These are phyloP conservation scores for Drymodes brunneopygia DNA, from an alignment of 2,113 vertebrate species.

Conservation along the genomic window DNA sequence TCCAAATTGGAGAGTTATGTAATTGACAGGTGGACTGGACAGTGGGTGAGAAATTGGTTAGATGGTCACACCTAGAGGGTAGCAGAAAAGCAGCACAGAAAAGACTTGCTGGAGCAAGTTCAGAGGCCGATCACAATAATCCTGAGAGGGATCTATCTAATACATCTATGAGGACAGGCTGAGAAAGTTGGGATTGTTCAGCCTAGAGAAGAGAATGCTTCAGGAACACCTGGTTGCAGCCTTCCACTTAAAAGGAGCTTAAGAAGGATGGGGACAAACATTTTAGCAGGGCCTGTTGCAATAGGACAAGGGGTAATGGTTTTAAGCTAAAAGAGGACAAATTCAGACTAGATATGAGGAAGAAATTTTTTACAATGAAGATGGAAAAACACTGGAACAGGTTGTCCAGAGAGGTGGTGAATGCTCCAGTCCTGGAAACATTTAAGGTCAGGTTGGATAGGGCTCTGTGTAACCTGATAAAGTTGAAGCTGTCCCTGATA, in stretches of 20 bases:
- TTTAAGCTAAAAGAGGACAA: not conserved
- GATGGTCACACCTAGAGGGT: not conserved
- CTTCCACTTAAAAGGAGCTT: not conserved
- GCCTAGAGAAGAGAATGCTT: not conserved
- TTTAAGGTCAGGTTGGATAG: not conserved
- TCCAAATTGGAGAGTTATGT: not conserved
- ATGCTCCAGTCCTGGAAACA: not conserved
- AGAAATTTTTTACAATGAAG: not conserved
- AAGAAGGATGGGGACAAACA: not conserved
- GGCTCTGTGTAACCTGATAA: not conserved
- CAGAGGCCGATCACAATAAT: no score
- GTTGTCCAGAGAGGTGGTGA: not conserved
- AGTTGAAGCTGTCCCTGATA: not conserved
- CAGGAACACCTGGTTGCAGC: not conserved
- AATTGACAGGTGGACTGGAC: not conserved
- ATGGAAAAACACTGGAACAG: not conserved
- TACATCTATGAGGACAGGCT: not conserved
- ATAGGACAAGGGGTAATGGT: not conserved
- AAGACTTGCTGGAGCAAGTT: fast-evolving
- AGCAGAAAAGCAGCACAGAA: not conserved
- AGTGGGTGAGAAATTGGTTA: not conserved
- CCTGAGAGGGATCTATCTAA: not conserved
- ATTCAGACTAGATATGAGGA: not conserved
- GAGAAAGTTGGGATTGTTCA: not conserved
- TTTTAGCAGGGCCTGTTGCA: not conserved